Evolutionary conservation across 2,113 vertebrate species (phyloP), one percentile per base, ranked within the genome.

Genomic region (Elaphurus davidianus): DNA sequence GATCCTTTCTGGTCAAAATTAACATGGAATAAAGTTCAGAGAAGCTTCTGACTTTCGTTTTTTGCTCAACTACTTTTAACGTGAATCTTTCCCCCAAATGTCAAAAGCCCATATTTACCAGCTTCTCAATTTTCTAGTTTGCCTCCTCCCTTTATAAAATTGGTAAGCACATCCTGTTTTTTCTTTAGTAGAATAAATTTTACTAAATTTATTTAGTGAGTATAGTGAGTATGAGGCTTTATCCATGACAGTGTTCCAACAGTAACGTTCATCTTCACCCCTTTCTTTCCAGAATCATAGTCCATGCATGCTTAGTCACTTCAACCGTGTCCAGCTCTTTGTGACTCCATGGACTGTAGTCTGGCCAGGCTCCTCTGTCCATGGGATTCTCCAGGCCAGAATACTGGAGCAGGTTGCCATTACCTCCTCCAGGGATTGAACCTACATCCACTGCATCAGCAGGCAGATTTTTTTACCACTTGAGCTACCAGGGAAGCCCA

Each of bases 11-110:
- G 33, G 81, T 87, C 86, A 28, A 90, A 90, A 90, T 54, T 9
- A 90, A 57, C 33, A 19, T 15, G 11, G 45, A 81, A 47, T 60
- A 33, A 71, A 85, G 36, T 55, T 33, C 43, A 84, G 25, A 88
- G 11, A 25, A 57, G 12, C 19, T 78, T 84, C 3, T 12, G 30
- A 82, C 27, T 5, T 96, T 83, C 13, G n/a, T 62, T 82, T 87
- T 33, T 76, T 93, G 30, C 71, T 81, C 23, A 86, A 62, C 27
- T 43, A 55, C 92, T 82, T 90, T 94, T 50, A 71, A 81, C 17
- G 6, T n/a, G 54, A 74, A 54, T 82, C 59, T 87, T 21, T 36
- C 43, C 74, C 74, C 28, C 40, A 83, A 82, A 30, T 57, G 43
- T 71, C 45, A 45, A 67, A 92, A 93, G 23, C 5, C 40, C 76